Conservation (phyloP, 2,113 vertebrate species). For the Crocuta crocuta region DNA sequence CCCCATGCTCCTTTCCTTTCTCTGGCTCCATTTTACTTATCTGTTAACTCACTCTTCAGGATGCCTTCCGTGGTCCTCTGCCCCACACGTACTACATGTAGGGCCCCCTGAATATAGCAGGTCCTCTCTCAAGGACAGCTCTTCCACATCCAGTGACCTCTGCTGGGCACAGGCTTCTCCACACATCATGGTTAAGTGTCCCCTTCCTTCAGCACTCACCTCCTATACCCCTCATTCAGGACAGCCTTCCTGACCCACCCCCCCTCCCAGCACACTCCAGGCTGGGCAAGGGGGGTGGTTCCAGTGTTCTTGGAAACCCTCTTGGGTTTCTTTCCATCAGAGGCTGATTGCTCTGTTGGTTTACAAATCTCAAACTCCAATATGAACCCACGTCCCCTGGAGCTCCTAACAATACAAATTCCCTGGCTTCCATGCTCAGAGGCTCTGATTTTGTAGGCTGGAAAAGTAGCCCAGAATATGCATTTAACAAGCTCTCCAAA, state of each 20-base stretch:
- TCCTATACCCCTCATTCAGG: no score
- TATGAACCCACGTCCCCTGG: not conserved
- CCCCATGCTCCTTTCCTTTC: not conserved
- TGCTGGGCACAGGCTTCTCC: no score
- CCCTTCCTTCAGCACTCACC: not conserved
- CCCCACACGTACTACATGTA: not conserved
- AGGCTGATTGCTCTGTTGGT: not conserved
- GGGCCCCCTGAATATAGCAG: not conserved
- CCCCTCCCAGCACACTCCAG: no score
- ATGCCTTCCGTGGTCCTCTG: not conserved
- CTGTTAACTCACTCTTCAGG: not conserved
- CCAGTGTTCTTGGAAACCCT: not conserved
- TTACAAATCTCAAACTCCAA: not conserved
- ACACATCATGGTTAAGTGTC: not conserved
- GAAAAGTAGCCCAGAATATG: not conserved
- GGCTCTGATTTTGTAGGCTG: not conserved
- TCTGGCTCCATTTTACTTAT: not conserved
- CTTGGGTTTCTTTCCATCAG: not conserved
- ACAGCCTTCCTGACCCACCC: not conserved
- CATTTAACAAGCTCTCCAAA: not conserved
- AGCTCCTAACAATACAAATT: not conserved
- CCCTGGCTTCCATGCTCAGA: not conserved
- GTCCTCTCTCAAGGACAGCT: not conserved
- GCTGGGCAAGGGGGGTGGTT: not conserved
- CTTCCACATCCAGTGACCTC: accelerated